These are phyloP conservation scores for Drosophila macrospina DNA, from an alignment of 2,888 invertebrate genomes.

Conservation along the genomic window DNA sequence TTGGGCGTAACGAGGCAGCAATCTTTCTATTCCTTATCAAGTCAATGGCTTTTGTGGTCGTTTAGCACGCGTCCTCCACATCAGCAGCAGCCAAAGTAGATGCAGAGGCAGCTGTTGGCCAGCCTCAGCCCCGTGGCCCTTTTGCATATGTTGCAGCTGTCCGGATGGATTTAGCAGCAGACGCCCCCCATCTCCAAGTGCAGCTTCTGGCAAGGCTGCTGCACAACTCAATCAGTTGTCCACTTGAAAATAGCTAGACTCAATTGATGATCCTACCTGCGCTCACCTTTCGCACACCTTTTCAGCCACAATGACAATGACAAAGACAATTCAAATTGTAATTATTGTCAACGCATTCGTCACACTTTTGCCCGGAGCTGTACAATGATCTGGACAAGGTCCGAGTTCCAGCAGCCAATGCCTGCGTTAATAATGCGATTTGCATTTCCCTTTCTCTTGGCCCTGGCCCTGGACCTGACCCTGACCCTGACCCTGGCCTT, in stretches of 20 bases:
- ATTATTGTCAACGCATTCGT: slow-evolving; percentile 78
- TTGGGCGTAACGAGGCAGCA: slow-evolving; percentile 64
- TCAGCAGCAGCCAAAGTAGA: not conserved
- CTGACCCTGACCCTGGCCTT: slow-evolving; percentile 16
- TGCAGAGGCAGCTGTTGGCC: slow-evolving; percentile 61
- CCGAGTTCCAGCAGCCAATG: slow-evolving; percentile 62
- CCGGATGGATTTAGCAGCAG: slow-evolving; percentile 40
- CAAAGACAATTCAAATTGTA: slow-evolving; percentile 41
- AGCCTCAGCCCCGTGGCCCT: slow-evolving; percentile 36
- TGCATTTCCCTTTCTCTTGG: slow-evolving; percentile 75
- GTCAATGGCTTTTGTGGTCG: slow-evolving; percentile 77
- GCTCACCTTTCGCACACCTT: slow-evolving; percentile 38
- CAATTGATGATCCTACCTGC: slow-evolving; percentile 52
- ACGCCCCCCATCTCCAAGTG: slow-evolving; percentile 5
- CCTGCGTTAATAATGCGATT: slow-evolving; percentile 84
- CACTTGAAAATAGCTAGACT: slow-evolving; percentile 57
- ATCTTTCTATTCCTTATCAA: slow-evolving; percentile 63
- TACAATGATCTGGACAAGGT: slow-evolving; percentile 61
- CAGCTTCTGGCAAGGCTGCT: slow-evolving; percentile 28
- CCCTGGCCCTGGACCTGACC: slow-evolving; percentile 23
- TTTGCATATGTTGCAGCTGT: slow-evolving; percentile 76
- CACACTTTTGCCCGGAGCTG: slow-evolving; percentile 65
- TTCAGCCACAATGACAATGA: not conserved
- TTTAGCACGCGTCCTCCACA: slow-evolving; percentile 64
- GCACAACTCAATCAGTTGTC: slow-evolving; percentile 66